Evolutionary conservation across 2,113 vertebrate genomes (phyloP), one percentile per base, ranked within the genome.

Genomic region (Lophura nycthemera): DNA sequence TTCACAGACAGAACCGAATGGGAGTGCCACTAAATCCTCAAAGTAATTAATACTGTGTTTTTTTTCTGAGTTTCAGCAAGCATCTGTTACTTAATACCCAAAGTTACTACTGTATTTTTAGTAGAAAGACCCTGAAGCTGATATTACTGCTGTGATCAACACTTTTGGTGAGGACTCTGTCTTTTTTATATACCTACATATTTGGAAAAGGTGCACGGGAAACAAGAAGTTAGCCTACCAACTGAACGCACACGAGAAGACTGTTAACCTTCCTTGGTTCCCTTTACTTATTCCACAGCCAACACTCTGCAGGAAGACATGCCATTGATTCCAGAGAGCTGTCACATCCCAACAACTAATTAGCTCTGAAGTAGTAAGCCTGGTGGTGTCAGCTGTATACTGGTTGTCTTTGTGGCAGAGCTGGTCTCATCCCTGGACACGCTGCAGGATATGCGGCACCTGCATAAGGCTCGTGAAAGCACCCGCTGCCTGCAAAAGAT

Each of bases 241-340:
- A 71, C 7, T 19, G 38, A 74, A 20, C 6, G 25, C 34, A 45
- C 4, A 18, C 1, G 52, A 78, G 34, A 48, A 29, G 9, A 86
- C 61, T 78, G 54, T 7, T 57, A 78, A 67, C 0, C 2, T 2
- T 1, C 1, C 10, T 11, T 6, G 2, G 5, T 29, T 82, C 32
- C 22, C 32, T 64, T 60, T 50, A 64, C 3, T 67, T 72, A 67
- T 74, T 38, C 61, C 42, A 94, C 34, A 74, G 52, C 22, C 72
- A 76, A 0, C 12, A 10, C 65, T 36, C 6, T 3, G 18, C 63
- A 57, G 54, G 30, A 95, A 63, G 81, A 91, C 85, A 79, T 79
- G 73, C 54, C 86, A 88, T 2, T 32, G 52, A 84, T 83, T 91
- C 83, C 89, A 85, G 40, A 25, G 81, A 77, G 50, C 16, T 38